Conservation (phyloP, 2,113 vertebrate species). For the Ciconia boyciana region DNA sequence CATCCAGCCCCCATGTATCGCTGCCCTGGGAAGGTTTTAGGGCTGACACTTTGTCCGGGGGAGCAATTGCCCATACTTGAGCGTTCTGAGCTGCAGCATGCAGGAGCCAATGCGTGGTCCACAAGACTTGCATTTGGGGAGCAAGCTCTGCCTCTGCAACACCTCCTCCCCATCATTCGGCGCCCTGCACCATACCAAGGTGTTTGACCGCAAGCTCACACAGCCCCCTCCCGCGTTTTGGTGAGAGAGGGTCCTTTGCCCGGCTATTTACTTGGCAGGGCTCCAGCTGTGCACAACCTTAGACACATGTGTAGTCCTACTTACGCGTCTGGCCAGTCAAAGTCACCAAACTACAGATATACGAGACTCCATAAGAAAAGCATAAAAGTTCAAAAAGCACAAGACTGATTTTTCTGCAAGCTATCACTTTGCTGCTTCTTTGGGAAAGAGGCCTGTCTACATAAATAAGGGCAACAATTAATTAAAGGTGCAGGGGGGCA, state of each 20-base stretch:
- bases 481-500: not conserved
- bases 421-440: not conserved
- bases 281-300: not conserved
- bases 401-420: not conserved
- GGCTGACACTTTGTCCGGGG: not conserved
- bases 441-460: not conserved
- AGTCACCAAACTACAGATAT: not conserved
- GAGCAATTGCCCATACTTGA: not conserved
- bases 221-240: fast-evolving
- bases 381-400: not conserved
- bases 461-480: not conserved
- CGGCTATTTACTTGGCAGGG: not conserved
- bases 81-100: not conserved
- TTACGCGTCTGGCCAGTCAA: fast-evolving
- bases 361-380: not conserved
- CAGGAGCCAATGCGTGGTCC: not conserved
- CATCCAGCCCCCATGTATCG: fast-evolving
- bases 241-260: not conserved
- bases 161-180: fast-evolving
- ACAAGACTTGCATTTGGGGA: fast-evolving
- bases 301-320: not conserved
- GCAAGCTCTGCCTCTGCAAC: not conserved
- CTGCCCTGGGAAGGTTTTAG: not conserved
- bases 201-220: not conserved
- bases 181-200: not conserved